Conservation (phyloP, 2,113 vertebrate species). For the Labrus mixtus region DNA sequence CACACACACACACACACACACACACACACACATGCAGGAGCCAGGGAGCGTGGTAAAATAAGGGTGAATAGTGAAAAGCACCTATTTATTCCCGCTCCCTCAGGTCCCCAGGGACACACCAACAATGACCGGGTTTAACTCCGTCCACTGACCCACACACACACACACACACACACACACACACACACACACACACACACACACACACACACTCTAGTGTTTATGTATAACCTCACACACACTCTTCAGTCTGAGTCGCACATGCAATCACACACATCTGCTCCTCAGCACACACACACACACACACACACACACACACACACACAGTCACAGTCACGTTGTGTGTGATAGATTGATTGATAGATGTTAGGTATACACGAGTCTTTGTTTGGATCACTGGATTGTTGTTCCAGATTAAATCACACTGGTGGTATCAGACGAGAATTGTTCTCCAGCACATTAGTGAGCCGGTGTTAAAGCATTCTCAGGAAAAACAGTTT, state of each 20-base stretch:
- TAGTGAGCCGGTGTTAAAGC: no score
- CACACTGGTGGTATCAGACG: no score
- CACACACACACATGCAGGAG: constrained; percentile 15
- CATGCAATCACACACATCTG: background rate
- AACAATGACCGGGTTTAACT: constrained; percentile 72
- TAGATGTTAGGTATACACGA: no score
- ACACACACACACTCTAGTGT: constrained; percentile 28
- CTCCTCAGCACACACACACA: background rate
- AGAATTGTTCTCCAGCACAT: no score
- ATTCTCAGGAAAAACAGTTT: no score
- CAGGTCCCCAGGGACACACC: constrained; percentile 58
- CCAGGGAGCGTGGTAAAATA: constrained; percentile 53
- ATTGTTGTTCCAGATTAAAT: no score
- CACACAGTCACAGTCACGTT: no score
- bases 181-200: constrained; percentile 11
- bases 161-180: background rate
- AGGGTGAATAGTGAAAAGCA: constrained; percentile 73
- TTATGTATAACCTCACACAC: constrained; percentile 30
- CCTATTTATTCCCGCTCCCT: constrained; percentile 67
- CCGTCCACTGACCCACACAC: constrained; percentile 42
- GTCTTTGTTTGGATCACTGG: no score
- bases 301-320: background rate
- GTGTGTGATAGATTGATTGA: background rate
- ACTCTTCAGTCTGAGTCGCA: constrained; percentile 16
- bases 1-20: constrained; percentile 23